Conservation (phyloP, 2,113 vertebrate species). For the Nansenia antarctica region DNA sequence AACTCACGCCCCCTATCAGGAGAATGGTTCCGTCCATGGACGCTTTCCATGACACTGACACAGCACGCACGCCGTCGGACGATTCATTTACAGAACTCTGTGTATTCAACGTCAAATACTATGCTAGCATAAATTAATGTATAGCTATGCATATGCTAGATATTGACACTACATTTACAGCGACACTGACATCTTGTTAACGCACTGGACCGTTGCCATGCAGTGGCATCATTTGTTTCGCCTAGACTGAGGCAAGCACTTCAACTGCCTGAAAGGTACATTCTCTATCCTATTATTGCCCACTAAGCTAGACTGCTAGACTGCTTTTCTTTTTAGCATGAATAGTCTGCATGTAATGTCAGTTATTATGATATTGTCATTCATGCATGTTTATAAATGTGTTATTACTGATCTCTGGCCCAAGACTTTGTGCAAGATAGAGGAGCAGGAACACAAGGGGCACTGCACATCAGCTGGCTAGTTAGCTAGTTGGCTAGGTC, state of each 20-base stretch:
- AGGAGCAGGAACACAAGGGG: too few species aligned
- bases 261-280: background rate
- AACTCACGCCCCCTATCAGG: conserved; percentile 12
- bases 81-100: conserved; percentile 32
- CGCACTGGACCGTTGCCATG: background rate
- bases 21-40: conserved; percentile 69
- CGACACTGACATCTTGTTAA: background rate
- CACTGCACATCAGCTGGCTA: too few species aligned
- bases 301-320: background rate
- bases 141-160: too few species aligned
- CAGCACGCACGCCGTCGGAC: conserved; percentile 44
- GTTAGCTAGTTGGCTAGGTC: background rate
- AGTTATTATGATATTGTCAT: background rate
- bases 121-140: background rate
- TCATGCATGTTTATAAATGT: background rate
- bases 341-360: background rate
- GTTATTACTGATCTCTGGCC: background rate
- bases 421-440: too few species aligned
- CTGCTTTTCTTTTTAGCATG: background rate
- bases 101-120: background rate
- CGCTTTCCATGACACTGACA: conserved; percentile 54
- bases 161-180: background rate
- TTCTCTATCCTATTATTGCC: background rate
- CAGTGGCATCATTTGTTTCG: background rate
- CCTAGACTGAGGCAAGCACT: background rate